Evolutionary conservation across 2,797 vertebrate species (phyloP), one percentile per base, ranked within the genome.

Genomic region (Thamnophis elegans): DNA sequence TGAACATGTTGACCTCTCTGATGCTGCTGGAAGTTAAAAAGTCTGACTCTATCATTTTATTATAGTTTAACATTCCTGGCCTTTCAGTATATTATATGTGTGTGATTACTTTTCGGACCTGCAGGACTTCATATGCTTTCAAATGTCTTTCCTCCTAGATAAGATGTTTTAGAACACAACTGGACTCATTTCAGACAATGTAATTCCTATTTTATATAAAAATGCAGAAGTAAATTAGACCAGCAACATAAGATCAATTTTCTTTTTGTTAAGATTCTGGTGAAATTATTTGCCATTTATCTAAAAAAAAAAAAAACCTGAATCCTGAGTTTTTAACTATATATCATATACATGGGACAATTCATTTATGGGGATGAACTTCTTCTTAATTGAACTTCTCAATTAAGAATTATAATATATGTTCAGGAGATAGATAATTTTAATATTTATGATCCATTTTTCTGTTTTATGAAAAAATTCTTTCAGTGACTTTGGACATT

Each of bases 71-170:
- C 95, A 95, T 90, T 60, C 92, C 88, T 95, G 95, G 78, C 88
- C 91, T 10, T 93, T 95, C 96, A 95, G 95, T 95, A 96, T 94
- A 92, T 95, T 95, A 93, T 93, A 95, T 95, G 94, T 93, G 94
- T 95, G 93, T 95, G 95, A 94, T 92, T 94, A 93, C 90, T 90
- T 95, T 95, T 96, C 91, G 93, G 94, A 96, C 56, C 56, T 91
- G 60, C 91, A 94, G 60, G 47, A 92, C 95, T 68, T 94, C 68
- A 96, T 85, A 95, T 1, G 78, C 88, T 90, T 95, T 93, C 89
- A 95, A 94, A 88, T 62, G 91, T 94, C 94, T 91, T 90, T 82
- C 92, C 65, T 94, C 89, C 93, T 36, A 93, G 89, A 91, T 88
- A 90, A 91, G 9, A 94, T 91, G 91, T 89, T 10, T 89, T 91